Evolutionary conservation across 1,140 invertebrate genomes (phyloP).

Genomic region (Tetragnatha versicolor): DNA sequence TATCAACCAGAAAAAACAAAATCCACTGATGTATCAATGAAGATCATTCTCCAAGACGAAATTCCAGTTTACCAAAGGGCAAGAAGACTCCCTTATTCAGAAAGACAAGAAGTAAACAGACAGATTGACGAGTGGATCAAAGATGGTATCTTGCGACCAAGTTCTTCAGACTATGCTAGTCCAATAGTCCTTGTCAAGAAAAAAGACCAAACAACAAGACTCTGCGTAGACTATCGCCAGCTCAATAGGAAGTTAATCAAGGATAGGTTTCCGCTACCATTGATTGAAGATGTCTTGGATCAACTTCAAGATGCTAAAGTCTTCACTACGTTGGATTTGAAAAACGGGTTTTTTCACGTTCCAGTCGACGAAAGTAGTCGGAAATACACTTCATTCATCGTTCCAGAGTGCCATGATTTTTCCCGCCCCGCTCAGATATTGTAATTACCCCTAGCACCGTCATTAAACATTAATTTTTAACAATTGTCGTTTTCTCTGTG

Average conservation of each 20-base stretch:
- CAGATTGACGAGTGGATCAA: neutral
- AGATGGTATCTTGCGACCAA: neutral
- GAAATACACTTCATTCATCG: slow-evolving; percentile 7
- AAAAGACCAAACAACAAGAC: neutral
- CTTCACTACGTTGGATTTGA: neutral
- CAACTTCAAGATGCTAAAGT: neutral
- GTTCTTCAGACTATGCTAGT: neutral
- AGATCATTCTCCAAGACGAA: neutral
- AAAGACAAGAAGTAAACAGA: neutral
- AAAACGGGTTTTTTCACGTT: neutral
- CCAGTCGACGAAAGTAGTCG: neutral
- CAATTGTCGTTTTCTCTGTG: too few species aligned
- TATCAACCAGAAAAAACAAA: neutral
- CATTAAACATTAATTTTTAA: too few species aligned
- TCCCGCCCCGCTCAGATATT: too few species aligned
- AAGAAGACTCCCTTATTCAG: neutral
- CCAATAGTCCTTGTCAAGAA: neutral
- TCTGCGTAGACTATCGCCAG: neutral
- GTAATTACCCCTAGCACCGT: too few species aligned
- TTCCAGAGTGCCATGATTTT: too few species aligned
- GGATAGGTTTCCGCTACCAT: neutral
- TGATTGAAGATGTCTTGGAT: slow-evolving; percentile 27
- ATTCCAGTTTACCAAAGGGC: neutral
- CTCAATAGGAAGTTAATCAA: neutral
- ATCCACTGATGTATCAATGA: slow-evolving; percentile 1